Percentiles rank a stretch among this genome's conserved stretches.
phyloP scores from a whole-genome alignment of 2,888 invertebrate genomes.

The Auanema freiburgensis region DNA sequence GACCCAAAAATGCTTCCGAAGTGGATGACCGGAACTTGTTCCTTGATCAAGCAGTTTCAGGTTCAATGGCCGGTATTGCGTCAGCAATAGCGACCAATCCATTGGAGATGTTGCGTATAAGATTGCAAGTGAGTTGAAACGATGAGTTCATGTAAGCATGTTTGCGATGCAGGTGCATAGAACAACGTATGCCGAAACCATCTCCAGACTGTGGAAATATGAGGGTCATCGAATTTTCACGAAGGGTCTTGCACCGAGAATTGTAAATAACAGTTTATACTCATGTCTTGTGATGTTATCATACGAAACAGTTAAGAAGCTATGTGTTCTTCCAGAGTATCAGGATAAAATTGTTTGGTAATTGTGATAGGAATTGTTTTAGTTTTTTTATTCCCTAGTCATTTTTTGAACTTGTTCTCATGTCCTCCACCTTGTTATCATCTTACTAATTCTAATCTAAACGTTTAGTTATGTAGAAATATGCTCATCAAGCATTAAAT shows the following conservation, averaged over 20 bases:
- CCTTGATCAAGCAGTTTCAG: conserved; percentile 52
- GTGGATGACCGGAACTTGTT: conserved; percentile 47
- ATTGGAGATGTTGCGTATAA: conserved; percentile 54
- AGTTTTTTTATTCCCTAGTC: conserved; percentile 2
- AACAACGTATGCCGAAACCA: conserved; percentile 54
- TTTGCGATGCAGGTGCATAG: conserved; percentile 51
- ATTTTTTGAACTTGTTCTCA: conserved; percentile 6
- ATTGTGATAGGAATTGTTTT: conserved; percentile 8
- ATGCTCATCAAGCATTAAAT: no score
- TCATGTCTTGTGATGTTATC: conserved; percentile 56
- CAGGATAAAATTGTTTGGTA: conserved; percentile 56
- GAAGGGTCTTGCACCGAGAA: conserved; percentile 58
- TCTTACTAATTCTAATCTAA: not conserved
- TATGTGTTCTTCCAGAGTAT: conserved; percentile 53
- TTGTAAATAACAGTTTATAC: conserved; percentile 57
- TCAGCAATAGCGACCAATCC: conserved; percentile 60
- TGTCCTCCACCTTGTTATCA: conserved; percentile 8
- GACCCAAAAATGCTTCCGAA: conserved; percentile 31
- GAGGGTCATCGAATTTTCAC: conserved; percentile 56
- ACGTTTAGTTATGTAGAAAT: no score
- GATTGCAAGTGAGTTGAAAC: conserved; percentile 41
- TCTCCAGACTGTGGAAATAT: conserved; percentile 49
- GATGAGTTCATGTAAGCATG: not conserved
- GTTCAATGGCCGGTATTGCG: conserved; percentile 51
- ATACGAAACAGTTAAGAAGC: conserved; percentile 58